A percentile compares a stretch with the other conserved stretches of the same genome.
These are phyloP conservation scores for Apostichopus californicus DNA, from an alignment of 35 echinoderm and acorn worm species.

Conservation along the genomic window DNA sequence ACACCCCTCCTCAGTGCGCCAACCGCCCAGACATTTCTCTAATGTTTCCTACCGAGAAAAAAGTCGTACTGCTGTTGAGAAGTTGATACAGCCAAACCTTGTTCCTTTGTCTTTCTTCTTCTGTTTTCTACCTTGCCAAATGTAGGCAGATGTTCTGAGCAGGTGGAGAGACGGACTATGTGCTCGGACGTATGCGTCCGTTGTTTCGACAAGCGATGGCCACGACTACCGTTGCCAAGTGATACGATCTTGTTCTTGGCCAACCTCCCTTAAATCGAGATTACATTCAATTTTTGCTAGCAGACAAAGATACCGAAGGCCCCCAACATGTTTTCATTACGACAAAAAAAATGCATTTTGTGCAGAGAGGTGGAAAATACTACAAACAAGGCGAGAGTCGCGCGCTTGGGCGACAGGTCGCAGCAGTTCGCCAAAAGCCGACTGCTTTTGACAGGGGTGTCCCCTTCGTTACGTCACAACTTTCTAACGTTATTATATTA, in stretches of 20 bases:
- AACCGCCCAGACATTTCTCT: conserved; percentile 44
- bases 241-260: conserved; percentile 53
- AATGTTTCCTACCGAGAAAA: conserved; percentile 18
- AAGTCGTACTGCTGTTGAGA: conserved; percentile 41
- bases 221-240: conserved; percentile 47
- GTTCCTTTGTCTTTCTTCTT: conserved; percentile 51
- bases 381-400: conserved; percentile 38
- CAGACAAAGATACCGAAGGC: conserved; percentile 54
- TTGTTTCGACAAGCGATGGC: conserved; percentile 46
- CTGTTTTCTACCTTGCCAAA: conserved; percentile 15
- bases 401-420: conserved; percentile 44
- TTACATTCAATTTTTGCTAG: conserved; percentile 45
- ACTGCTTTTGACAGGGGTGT: background rate
- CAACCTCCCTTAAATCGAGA: conserved; percentile 35
- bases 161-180: conserved; percentile 52
- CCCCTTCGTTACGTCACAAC: conserved; percentile 35
- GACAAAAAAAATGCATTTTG: conserved; percentile 48
- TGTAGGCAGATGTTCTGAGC: conserved; percentile 39
- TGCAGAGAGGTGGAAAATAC: conserved; percentile 56
- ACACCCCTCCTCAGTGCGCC: conserved; percentile 31
- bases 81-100: conserved; percentile 58
- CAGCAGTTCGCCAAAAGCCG: background rate
- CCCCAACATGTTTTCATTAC: conserved; percentile 61
- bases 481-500: background rate
- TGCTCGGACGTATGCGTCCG: conserved; percentile 43